Evolutionary conservation across 1,140 invertebrate genomes (phyloP).

Genomic region (Daktulosphaira vitifoliae): DNA sequence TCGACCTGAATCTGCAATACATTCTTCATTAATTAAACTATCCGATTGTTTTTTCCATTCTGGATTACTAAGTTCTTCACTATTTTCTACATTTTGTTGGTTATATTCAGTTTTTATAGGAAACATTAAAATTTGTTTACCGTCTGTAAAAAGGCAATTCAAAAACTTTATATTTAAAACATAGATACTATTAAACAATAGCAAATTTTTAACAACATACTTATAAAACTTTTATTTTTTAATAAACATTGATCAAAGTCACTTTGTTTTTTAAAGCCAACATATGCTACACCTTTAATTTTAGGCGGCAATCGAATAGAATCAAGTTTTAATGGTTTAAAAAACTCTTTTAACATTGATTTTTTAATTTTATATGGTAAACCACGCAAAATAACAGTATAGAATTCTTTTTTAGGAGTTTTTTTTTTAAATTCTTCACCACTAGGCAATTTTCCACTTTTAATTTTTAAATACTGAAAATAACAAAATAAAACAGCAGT

Average conservation of each 20-base stretch:
- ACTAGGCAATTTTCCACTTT: slow-evolving; percentile 43
- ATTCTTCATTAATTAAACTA: slow-evolving; percentile 63
- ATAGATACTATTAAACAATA: too few relatives aligned
- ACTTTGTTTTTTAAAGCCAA: slow-evolving; percentile 76
- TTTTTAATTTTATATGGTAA: slow-evolving; percentile 64
- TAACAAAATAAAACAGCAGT: too few relatives aligned
- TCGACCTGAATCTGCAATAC: slow-evolving; percentile 79
- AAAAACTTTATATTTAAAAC: not conserved
- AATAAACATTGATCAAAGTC: slow-evolving; percentile 68
- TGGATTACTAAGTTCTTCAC: slow-evolving; percentile 42
- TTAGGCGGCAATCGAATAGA: slow-evolving; percentile 70
- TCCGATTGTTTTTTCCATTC: slow-evolving; percentile 62
- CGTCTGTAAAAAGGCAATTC: slow-evolving; percentile 32
- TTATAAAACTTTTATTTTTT: slow-evolving; percentile 79
- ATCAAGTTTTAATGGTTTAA: slow-evolving; percentile 65
- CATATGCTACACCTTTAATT: slow-evolving; percentile 77
- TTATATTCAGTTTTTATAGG: slow-evolving; percentile 43
- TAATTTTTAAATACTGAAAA: slow-evolving; percentile 41
- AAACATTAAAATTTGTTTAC: slow-evolving; percentile 37
- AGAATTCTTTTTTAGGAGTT: slow-evolving; percentile 26
- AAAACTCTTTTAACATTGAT: slow-evolving; percentile 74
- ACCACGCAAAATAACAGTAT: slow-evolving; percentile 47
- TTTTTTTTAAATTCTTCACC: not conserved
- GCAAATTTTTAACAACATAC: slow-evolving; percentile 49
- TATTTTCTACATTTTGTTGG: slow-evolving; percentile 42